These are phyloP conservation scores for Lordiphosa collinella DNA, from an alignment of 1,140 invertebrate genomes.

Conservation along the genomic window DNA sequence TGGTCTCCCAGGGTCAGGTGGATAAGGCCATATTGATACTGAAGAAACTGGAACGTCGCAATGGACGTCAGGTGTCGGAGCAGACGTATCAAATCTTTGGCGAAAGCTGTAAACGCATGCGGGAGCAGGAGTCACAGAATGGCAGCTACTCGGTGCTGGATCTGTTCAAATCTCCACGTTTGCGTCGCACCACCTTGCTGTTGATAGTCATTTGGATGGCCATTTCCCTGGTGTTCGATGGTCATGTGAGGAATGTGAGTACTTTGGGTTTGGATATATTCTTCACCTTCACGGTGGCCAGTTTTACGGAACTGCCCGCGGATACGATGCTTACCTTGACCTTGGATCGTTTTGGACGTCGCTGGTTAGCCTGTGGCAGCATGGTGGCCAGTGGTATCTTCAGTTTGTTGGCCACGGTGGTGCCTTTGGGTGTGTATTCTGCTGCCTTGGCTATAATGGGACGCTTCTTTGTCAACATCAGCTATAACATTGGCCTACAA, in stretches of 20 bases:
- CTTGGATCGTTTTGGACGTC: constrained; percentile 90
- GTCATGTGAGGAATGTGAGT: constrained; percentile 91
- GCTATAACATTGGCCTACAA: constrained; percentile 93
- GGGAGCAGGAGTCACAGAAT: constrained; percentile 85
- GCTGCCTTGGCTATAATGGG: constrained; percentile 89
- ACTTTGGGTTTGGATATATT: constrained; percentile 90
- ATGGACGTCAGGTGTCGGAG: constrained; percentile 86
- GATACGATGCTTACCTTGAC: constrained; percentile 90
- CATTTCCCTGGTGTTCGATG: constrained; percentile 92
- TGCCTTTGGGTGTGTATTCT: constrained; percentile 85
- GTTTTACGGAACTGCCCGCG: constrained; percentile 86
- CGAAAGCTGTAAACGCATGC: constrained; percentile 54
- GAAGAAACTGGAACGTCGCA: constrained; percentile 89
- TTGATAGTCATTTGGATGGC: constrained; percentile 92
- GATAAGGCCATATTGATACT: constrained; percentile 89
- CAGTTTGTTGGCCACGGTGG: constrained; percentile 87
- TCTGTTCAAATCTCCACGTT: constrained; percentile 86
- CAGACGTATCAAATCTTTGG: constrained; percentile 87
- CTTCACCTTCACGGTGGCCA: constrained; percentile 90
- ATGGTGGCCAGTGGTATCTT: constrained; percentile 90
- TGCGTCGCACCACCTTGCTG: constrained; percentile 86
- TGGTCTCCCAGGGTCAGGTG: constrained; percentile 89
- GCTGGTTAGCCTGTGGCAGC: constrained; percentile 91
- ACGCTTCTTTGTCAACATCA: constrained; percentile 91
- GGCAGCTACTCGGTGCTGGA: constrained; percentile 88